These are phyloP conservation scores for Pteronura brasiliensis DNA, from an alignment of 2,113 vertebrate genomes.

Conservation along the genomic window DNA sequence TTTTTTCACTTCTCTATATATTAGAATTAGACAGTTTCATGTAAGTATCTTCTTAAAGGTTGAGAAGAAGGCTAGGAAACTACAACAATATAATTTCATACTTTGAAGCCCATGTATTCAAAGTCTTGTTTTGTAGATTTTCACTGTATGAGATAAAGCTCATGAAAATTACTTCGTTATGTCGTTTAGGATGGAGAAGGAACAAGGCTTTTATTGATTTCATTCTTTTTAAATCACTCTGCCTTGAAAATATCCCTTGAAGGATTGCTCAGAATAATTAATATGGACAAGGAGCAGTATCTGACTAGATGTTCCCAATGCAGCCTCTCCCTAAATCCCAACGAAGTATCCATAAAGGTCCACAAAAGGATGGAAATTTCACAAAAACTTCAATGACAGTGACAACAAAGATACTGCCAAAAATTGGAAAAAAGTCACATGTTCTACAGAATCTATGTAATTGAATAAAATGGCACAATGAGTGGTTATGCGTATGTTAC, in stretches of 20 bases:
- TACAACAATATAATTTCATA: background rate
- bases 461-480: background rate
- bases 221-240: slow-evolving; percentile 27
- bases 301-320: background rate
- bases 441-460: background rate
- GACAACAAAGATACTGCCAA: background rate
- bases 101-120: background rate
- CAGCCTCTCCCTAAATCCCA: background rate
- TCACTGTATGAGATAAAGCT: background rate
- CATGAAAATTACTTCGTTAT: slow-evolving; percentile 37
- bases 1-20: background rate
- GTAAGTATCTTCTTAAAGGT: background rate
- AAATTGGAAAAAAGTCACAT: background rate
- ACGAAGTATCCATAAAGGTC: background rate
- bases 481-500: background rate
- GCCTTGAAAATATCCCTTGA: slow-evolving; percentile 20
- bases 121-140: background rate
- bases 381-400: background rate
- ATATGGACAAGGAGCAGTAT: background rate
- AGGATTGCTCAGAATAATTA: slow-evolving; percentile 11
- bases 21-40: background rate
- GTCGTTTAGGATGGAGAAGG: background rate
- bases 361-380: background rate
- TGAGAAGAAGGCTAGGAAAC: background rate
- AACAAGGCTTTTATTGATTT: slow-evolving; percentile 7